A percentile compares a stretch with the other conserved stretches of the same genome.
Conservation (phyloP, 2,113 vertebrate genomes). For the Anseranas semipalmata region DNA sequence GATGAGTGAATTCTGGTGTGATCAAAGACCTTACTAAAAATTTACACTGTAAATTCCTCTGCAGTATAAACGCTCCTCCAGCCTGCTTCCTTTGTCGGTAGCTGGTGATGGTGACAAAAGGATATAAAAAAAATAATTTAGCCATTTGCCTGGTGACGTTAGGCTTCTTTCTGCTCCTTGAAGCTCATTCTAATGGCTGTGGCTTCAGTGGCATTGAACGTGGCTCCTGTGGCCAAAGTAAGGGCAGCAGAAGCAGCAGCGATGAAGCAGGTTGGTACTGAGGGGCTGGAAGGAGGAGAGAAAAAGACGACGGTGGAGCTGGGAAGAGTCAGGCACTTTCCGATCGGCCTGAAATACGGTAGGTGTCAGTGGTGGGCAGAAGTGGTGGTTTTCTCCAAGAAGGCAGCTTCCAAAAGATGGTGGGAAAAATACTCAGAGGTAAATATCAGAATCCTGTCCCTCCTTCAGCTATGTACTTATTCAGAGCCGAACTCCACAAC, state of each 20-base stretch:
- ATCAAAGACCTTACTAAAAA: neutral
- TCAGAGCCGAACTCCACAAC: conserved; percentile 18
- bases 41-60: neutral
- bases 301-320: neutral
- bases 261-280: neutral
- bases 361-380: neutral
- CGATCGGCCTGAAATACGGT: neutral
- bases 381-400: neutral
- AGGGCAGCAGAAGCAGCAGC: neutral
- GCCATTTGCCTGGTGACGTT: neutral
- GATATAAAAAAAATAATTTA: neutral
- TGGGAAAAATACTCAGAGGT: conserved; percentile 3
- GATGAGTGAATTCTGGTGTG: neutral
- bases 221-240: neutral
- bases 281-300: neutral
- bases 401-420: neutral
- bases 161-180: neutral
- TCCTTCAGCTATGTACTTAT: neutral
- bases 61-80: neutral
- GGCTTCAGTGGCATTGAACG: neutral
- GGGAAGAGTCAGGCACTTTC: neutral
- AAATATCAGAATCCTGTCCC: neutral
- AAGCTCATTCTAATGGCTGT: neutral
- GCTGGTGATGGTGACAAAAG: neutral
- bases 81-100: neutral